Evolutionary conservation across 2,888 invertebrate genomes (phyloP), one percentile per base, ranked within the genome.

Genomic region (Thelaira solivaga): DNA sequence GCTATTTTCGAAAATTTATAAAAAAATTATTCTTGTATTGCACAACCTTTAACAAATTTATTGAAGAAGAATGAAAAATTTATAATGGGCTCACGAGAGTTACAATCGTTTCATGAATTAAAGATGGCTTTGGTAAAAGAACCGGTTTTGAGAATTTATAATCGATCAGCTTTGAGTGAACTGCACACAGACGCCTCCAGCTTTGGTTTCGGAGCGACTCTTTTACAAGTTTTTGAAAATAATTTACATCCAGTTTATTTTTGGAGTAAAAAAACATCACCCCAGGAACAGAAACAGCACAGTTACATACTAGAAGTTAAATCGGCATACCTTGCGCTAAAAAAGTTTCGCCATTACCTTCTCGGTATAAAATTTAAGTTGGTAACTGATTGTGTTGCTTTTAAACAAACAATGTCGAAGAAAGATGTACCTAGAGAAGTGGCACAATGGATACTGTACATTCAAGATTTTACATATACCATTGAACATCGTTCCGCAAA

Each of bases 341-440:
- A 82, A 45, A 85, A 83, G 49, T 84, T 83, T 61, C 51, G 83
- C 0, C 75, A 82, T 31, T 84, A 84, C 82, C 80, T 82, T 5
- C 43, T 84, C 2, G 83, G 78, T 20, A 67, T 73, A 7, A n/a
- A 59, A 20, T 82, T 81, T 49, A 57, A 61, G 10, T 18, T 71
- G 24, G 61, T 81, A 7, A 80, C 53, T 31, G 31, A 31, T 31
- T 31, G 31, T 10, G 6, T 10, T 13, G 81, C 81, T 0, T 81
- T 81, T 39, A 68, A 69, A 43, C 68, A 67, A 13, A 80, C 81
- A 36, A 64, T 68, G 72, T 76, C 13, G 16, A 80, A 78, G 41
- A 71, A 71, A 51, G 80, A 82, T 31, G 43, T 80, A 13, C 72
- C 72, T 13, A 39, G 31, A 31, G 31, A 31, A 8, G 31, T 31